Evolutionary conservation across 2,888 invertebrate genomes (phyloP).

Genomic region (Microplitis manilae): DNA sequence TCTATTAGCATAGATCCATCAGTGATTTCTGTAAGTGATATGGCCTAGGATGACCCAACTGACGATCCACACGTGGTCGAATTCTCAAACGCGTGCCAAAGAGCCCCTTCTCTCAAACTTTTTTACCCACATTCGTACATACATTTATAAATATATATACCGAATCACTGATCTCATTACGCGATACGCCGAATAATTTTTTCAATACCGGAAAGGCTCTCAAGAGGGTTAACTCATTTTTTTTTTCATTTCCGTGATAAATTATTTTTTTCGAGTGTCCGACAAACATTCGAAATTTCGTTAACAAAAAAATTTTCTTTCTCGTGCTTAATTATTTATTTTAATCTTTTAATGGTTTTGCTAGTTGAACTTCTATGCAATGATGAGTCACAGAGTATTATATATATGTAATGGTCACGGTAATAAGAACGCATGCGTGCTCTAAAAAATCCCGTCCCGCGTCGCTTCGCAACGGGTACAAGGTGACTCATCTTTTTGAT

Average conservation of each 20-base stretch:
- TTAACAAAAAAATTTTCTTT: background rate
- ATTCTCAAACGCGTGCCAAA: conserved; percentile 50
- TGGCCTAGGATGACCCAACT: conserved; percentile 42
- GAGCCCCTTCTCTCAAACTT: background rate
- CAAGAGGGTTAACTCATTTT: background rate
- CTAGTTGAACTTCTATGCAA: background rate
- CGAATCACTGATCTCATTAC: background rate
- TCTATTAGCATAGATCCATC: conserved; percentile 70
- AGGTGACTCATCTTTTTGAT: conserved; percentile 62
- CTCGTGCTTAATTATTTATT: background rate
- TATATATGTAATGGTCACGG: background rate
- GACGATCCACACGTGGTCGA: conserved; percentile 54
- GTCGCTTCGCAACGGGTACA: conserved; percentile 60
- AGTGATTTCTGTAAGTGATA: conserved; percentile 56
- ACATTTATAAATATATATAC: background rate
- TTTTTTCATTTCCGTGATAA: background rate
- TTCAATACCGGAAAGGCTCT: background rate
- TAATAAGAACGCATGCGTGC: background rate
- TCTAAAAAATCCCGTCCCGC: conserved; percentile 25
- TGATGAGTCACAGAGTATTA: background rate
- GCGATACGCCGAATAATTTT: background rate
- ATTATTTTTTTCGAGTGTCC: background rate
- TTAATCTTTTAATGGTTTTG: background rate
- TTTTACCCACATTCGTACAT: background rate
- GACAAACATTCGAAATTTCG: background rate